Percentiles rank a stretch among this genome's conserved stretches.
Conservation (phyloP, 37 sponge, comb jelly and placozoan genomes). For the Axinella damicornis region DNA sequence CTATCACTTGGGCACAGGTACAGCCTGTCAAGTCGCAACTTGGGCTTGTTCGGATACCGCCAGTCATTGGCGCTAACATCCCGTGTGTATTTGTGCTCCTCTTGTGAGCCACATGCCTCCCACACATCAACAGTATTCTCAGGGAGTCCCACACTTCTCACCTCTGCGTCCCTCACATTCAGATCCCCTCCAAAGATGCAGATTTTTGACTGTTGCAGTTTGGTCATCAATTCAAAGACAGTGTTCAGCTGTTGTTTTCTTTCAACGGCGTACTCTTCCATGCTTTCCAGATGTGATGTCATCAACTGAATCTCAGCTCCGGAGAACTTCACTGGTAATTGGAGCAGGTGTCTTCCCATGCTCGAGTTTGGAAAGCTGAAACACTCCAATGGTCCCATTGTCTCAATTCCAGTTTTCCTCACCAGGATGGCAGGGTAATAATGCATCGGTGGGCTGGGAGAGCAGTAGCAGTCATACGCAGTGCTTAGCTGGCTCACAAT, state of each 20-base stretch:
- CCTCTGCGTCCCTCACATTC: conserved; percentile 79
- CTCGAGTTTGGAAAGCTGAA: conserved; percentile 29
- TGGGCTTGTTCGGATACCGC: conserved; percentile 28
- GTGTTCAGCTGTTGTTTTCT: conserved; percentile 60
- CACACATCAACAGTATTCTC: conserved; percentile 67
- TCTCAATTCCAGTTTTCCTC: conserved; percentile 2
- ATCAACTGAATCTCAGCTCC: conserved; percentile 48
- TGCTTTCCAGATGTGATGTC: conserved; percentile 87
- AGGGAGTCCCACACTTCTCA: conserved; percentile 56
- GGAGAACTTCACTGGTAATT: conserved; percentile 24
- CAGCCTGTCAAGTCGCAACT: conserved; percentile 73
- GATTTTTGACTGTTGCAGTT: not conserved
- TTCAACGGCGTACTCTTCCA: conserved; percentile 42
- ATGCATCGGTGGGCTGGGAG: not conserved
- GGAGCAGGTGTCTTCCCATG: conserved; percentile 80
- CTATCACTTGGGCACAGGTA: conserved; percentile 46
- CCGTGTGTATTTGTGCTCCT: conserved; percentile 77
- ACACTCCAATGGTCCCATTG: conserved; percentile 9
- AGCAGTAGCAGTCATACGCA: conserved; percentile 35
- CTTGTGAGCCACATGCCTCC: conserved; percentile 61
- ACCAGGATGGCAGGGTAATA: conserved; percentile 76
- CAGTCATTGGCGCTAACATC: conserved; percentile 68
- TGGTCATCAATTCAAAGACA: conserved; percentile 30
- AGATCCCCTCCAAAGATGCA: conserved; percentile 88
- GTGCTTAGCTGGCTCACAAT: conserved; percentile 22